These are phyloP conservation scores for Lepilemur septentrionalis DNA, from an alignment of 2,797 vertebrate species.

Conservation along the genomic window DNA sequence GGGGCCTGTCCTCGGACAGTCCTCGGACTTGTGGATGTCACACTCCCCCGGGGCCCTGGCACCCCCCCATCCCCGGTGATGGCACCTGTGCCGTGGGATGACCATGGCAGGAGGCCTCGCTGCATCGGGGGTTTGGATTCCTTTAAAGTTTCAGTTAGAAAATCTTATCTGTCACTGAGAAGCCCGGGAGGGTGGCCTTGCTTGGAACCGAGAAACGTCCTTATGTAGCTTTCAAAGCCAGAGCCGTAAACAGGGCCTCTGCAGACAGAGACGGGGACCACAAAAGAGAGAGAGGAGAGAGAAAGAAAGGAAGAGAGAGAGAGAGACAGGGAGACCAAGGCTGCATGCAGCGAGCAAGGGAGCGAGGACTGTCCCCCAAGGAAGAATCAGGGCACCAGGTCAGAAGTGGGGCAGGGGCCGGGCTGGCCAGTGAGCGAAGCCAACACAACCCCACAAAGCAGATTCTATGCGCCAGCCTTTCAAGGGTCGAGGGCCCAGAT, in stretches of 20 bases:
- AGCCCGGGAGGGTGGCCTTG: conserved; percentile 75
- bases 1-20: rapidly evolving
- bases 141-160: conserved; percentile 79
- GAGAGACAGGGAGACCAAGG: no score
- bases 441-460: background rate
- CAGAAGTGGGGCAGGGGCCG: rapidly evolving
- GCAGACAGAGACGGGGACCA: conserved; percentile 83
- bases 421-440: background rate
- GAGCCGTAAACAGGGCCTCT: conserved; percentile 85
- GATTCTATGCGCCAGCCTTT: background rate
- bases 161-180: conserved; percentile 74
- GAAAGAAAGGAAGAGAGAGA: no score
- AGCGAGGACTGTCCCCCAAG: background rate
- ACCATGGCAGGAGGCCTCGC: conserved; percentile 64
- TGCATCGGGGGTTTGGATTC: conserved; percentile 75
- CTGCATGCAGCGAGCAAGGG: background rate
- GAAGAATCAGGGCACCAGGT: background rate
- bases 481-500: background rate
- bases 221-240: conserved; percentile 82
- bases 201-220: conserved; percentile 77
- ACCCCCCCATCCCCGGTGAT: conserved; percentile 57
- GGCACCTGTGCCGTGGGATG: conserved; percentile 56
- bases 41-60: background rate
- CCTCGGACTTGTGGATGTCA: background rate
- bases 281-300: background rate